Evolutionary conservation across 2,888 invertebrate species (phyloP).

Genomic region (Prosopocoilus inquinatus): DNA sequence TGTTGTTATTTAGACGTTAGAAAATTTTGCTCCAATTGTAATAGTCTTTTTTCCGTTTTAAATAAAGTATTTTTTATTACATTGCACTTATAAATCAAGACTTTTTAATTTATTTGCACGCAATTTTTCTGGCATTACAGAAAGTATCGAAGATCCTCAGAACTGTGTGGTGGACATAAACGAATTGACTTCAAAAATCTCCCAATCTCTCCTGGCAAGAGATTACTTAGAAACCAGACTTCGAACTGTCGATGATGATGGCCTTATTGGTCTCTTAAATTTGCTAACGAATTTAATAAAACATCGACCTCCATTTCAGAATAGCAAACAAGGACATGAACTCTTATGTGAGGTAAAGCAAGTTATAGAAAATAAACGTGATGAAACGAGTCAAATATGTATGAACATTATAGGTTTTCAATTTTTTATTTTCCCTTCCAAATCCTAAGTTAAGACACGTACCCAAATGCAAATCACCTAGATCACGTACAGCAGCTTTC

Average conservation of each 20-base stretch:
- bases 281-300: conserved; percentile 85
- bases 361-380: background rate
- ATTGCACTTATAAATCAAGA: background rate
- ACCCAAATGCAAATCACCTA: conserved; percentile 90
- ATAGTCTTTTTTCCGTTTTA: too few relatives aligned
- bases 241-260: conserved; percentile 84
- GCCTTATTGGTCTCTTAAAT: conserved; percentile 82
- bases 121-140: conserved; percentile 5
- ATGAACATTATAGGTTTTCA: conserved; percentile 68
- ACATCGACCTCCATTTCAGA: conserved; percentile 85
- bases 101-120: background rate
- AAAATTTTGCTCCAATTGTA: too few relatives aligned
- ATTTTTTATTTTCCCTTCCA: conserved; percentile 86
- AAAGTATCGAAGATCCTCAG: conserved; percentile 55
- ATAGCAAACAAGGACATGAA: conserved; percentile 70
- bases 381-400: background rate
- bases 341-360: conserved; percentile 60
- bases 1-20: too few relatives aligned
- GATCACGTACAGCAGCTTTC: conserved; percentile 86
- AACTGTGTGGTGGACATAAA: conserved; percentile 68
- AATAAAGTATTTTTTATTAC: too few relatives aligned
- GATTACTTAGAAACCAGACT: conserved; percentile 82
- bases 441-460: conserved; percentile 80
- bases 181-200: conserved; percentile 61
- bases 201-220: conserved; percentile 70